Base-by-base conservation (phyloP, 2,113 vertebrate species). In the Nerophis lumbriciformis region DNA sequence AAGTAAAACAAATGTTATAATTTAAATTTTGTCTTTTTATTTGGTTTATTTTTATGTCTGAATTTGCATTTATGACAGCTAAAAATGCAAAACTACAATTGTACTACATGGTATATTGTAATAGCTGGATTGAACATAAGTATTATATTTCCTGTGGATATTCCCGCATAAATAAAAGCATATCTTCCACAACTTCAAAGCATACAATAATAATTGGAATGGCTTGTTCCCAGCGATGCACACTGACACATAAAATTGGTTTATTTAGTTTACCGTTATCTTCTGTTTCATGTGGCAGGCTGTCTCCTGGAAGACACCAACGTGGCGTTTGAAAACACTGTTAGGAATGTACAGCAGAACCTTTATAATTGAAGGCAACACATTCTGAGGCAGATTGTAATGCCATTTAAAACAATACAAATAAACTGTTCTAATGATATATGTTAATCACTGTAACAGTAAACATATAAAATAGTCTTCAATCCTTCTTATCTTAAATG, bases 101-200 rank as follows among this genome's bases (percentile, higher is more conserved):
- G 54, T 78, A 66, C 76, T 50, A 66, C 77, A 83, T 75, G 83
- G 65, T 69, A 62, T 67, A 66, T 64, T 51, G 57, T n/a, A 62
- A 66, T 48, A 68, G 73, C 72, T 63, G 75, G 62, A 19, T 59
- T 58, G 59, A 73, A 63, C 68, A 71, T 60, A 48, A 55, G 79
- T 83, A 83, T 83, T 87, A 73, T 83, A 82, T 80, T 5, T 83
- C 76, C 53, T 57, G 73, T 75, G 75, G 72, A 85, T 77, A 71
- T 81, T 84, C 80, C 61, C 68, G 6, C 66, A 87, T 86, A 72
- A 85, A 87, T 87, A 82, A 85, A 86, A 86, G 70, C 16, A 21
- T 21, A 84, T 83, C 48, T 38, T 44, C 52, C 56, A 58, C 42
- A 63, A 82, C 85, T 87, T 85, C 85, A 87, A 87, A 87, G 77